A percentile compares a stretch with the other conserved stretches of the same genome.
Evolutionary conservation across 2,113 vertebrate species (phyloP).

Genomic region (Bubalus kerabau): DNA sequence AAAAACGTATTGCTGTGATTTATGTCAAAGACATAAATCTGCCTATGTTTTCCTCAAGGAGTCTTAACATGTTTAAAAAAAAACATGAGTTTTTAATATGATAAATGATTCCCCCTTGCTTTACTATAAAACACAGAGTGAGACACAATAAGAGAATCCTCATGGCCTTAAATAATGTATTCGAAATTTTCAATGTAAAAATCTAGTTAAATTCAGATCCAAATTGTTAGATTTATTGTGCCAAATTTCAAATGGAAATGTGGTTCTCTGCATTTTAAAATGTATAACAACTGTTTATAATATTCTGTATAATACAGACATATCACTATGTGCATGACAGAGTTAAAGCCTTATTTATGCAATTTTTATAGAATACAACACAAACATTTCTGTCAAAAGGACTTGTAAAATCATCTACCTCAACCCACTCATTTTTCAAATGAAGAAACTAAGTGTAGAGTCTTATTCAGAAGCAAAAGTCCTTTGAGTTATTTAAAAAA

Average conservation of each 20-base stretch:
- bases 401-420: conserved; percentile 14
- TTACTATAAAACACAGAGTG: conserved; percentile 29
- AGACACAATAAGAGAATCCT: not conserved
- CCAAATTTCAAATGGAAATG: conserved; percentile 37
- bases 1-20: not conserved
- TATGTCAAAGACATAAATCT: not conserved
- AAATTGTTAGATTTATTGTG: conserved; percentile 17
- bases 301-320: not conserved
- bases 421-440: conserved; percentile 33
- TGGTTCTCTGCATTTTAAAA: conserved; percentile 38
- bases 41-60: not conserved
- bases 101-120: not conserved
- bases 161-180: not conserved
- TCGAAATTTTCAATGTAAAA: not conserved
- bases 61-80: not conserved
- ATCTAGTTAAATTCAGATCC: conserved; percentile 33
- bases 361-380: conserved; percentile 5
- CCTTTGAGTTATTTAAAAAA: not conserved
- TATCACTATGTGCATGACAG: not conserved
- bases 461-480: not conserved
- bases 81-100: not conserved
- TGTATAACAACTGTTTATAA: not conserved
- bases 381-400: conserved; percentile 9
- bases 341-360: conserved; percentile 13
- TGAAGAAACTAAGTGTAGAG: not conserved